Base-by-base conservation (phyloP, 1,140 invertebrate species). In the Sarcophaga bullata region DNA sequence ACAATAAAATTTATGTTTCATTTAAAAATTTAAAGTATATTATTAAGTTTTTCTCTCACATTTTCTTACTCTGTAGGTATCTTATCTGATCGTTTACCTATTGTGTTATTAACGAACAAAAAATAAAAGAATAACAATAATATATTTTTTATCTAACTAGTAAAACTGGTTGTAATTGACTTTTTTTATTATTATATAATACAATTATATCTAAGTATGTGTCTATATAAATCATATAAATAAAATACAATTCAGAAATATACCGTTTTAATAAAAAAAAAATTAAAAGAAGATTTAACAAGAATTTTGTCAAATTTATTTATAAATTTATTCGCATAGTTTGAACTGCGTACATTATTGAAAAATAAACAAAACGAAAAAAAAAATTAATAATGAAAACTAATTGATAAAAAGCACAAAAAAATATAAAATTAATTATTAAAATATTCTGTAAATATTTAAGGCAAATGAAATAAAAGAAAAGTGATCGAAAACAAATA, bases 151-250 rank as follows among this genome's bases (percentile, higher is more conserved):
- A 19, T 80, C 62, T 62, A 58, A 80, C 80, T 80, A 80, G 80
- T 80, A 68, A 80, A 80, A 80, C 80, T 80, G 80, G 80, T 80
- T 80, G 80, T 80, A 80, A 62, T 80, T 80, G 80, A 62, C 80
- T 78, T 78, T 78, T n/a, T 68, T 78, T 50, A 25, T 52, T 78
- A 78, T 78, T 19, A 52, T 37, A 37, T 37, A 37, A 37, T 37
- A 37, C 25, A 37, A 37, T 37, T 37, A 37, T 37, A 78, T 52
- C 50, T 78, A 78, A 78, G 49, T 78, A 50, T 78, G 75, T 50
- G 75, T 78, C 75, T 78, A 78, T 52, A 52, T 76, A 52, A 52
- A 50, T 8, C 58, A 54, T 68, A 80, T 62, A 47, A n/a, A 62
- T 48, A 47, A 75, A 47, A 5, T 47, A 75, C 46, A 47, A 75